Evolutionary conservation across 1,140 invertebrate genomes (phyloP).

Genomic region (Plutomurus gul): DNA sequence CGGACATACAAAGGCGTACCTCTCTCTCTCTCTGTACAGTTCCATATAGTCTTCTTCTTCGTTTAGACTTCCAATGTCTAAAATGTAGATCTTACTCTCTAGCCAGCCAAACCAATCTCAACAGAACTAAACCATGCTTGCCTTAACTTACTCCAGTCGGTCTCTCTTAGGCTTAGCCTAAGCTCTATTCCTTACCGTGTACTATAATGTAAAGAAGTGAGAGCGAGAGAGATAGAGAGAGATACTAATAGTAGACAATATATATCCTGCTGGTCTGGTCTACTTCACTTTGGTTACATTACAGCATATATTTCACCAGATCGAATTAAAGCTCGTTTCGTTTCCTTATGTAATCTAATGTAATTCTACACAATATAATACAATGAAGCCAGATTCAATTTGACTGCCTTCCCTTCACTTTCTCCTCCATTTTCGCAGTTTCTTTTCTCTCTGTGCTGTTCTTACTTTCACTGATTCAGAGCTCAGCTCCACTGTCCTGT

Average conservation of each 20-base stretch:
- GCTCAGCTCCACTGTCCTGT: background rate
- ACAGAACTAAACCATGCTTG: background rate
- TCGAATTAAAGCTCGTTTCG: constrained; percentile 28
- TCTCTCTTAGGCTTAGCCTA: background rate
- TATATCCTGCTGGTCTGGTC: background rate
- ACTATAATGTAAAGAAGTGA: background rate
- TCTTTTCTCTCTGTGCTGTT: background rate
- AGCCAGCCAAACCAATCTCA: background rate
- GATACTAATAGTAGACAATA: too few relatives aligned
- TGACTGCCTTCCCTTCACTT: background rate
- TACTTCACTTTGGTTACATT: constrained; percentile 24
- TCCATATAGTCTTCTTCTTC: background rate
- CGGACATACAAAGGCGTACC: background rate
- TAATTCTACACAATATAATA: constrained; percentile 27
- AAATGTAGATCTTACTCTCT: background rate
- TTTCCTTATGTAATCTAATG: constrained; percentile 24
- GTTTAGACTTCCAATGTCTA: too few relatives aligned
- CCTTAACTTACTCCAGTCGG: background rate
- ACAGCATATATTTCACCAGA: constrained; percentile 7
- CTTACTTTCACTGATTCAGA: background rate
- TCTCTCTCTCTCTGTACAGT: background rate
- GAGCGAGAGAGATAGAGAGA: too few relatives aligned
- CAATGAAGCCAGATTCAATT: constrained; percentile 25
- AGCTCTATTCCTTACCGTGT: background rate
- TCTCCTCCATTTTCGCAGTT: background rate